A percentile compares a stretch with the other conserved stretches of the same genome.
These are phyloP conservation scores for Bellardia bayeri DNA, from an alignment of 2,888 invertebrate genomes.

Conservation along the genomic window DNA sequence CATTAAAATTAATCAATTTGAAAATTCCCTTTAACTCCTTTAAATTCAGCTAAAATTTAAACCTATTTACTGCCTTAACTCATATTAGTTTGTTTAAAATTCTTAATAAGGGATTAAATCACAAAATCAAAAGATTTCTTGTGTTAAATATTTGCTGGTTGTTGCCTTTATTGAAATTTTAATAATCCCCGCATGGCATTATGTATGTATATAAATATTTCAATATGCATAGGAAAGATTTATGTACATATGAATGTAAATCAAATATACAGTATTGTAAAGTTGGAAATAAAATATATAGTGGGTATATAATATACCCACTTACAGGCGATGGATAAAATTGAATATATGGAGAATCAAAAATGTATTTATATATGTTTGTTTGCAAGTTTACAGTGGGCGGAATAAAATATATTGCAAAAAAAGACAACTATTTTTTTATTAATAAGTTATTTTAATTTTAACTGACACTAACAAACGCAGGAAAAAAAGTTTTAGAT, in stretches of 20 bases:
- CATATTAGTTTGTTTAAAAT: background rate
- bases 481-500: no score
- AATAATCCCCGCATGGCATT: conserved; percentile 11
- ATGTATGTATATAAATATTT: background rate
- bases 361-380: background rate
- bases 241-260: background rate
- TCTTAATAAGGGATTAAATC: background rate
- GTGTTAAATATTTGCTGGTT: background rate
- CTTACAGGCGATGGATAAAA: background rate
- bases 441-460: no score
- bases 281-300: background rate
- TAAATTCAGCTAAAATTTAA: no score
- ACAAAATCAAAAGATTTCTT: background rate
- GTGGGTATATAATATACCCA: background rate
- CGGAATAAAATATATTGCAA: background rate
- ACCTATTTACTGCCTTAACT: background rate
- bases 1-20: no score
- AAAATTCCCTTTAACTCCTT: no score
- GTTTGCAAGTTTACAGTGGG: background rate
- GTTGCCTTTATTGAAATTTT: background rate
- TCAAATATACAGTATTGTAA: background rate
- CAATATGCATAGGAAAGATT: background rate
- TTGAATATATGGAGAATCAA: background rate
- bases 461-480: no score
- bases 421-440: no score